Evolutionary conservation across 2,797 vertebrate species (phyloP).

Genomic region (Anabas testudineus): DNA sequence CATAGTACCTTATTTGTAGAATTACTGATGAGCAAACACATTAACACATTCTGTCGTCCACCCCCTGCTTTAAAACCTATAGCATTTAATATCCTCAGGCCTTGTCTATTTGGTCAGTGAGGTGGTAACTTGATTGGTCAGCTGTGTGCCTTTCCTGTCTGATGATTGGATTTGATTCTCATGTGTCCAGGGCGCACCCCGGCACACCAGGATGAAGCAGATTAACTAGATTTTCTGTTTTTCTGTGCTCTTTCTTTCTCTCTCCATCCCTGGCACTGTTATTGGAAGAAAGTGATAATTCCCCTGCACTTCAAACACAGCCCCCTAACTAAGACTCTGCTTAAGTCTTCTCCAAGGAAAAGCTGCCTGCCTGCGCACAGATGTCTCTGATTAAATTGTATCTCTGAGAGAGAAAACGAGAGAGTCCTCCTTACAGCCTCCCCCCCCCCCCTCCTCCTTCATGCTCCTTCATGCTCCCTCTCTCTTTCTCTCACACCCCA

Average conservation of each 20-base stretch:
- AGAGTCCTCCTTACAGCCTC: slow-evolving; percentile 81
- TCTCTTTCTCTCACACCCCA: slow-evolving; percentile 33
- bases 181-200: slow-evolving; percentile 74
- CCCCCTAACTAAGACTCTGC: slow-evolving; percentile 89
- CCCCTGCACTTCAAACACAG: slow-evolving; percentile 91
- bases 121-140: slow-evolving; percentile 81
- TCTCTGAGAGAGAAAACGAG: slow-evolving; percentile 84
- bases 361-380: slow-evolving; percentile 93
- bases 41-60: slow-evolving; percentile 31
- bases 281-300: slow-evolving; percentile 91
- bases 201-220: slow-evolving; percentile 78
- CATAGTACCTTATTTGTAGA: slow-evolving; percentile 34
- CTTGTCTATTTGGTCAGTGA: slow-evolving; percentile 73
- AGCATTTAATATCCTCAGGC: slow-evolving; percentile 79
- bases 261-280: slow-evolving; percentile 77
- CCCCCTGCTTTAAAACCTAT: slow-evolving; percentile 53
- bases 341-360: slow-evolving; percentile 87
- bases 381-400: slow-evolving; percentile 99
- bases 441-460: slow-evolving; percentile 42
- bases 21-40: slow-evolving; percentile 52
- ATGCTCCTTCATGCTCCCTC: slow-evolving; percentile 24
- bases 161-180: slow-evolving; percentile 83
- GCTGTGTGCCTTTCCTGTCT: slow-evolving; percentile 78
- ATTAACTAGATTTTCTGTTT: slow-evolving; percentile 82
- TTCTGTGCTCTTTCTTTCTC: slow-evolving; percentile 78